Conservation (phyloP, 1,140 invertebrate genomes). For the Ladona fulva region DNA sequence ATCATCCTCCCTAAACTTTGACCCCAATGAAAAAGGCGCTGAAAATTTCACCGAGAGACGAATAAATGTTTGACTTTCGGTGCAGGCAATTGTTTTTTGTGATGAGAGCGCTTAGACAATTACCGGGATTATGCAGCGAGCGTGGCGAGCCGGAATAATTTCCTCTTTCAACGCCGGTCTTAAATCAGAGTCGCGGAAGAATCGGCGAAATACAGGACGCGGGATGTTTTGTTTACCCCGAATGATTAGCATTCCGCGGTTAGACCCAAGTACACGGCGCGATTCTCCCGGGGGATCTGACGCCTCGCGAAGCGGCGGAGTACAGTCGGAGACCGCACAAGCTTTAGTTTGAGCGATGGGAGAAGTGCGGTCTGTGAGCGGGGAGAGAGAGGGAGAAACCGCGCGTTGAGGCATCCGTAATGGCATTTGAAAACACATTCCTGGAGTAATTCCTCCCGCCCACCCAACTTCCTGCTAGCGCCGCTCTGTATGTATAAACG, state of each 20-base stretch:
- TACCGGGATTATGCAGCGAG: too few species aligned
- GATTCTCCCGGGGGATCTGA: too few species aligned
- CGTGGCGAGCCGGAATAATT: too few species aligned
- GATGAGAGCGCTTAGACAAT: too few species aligned
- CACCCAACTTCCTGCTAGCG: not conserved
- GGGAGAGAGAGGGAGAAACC: not conserved
- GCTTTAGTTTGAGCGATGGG: slow-evolving; percentile 3
- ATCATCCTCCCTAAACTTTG: too few species aligned
- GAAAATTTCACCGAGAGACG: too few species aligned
- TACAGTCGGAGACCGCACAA: not conserved
- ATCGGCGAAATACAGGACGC: not conserved
- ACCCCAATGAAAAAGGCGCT: too few species aligned
- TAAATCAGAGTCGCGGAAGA: too few species aligned
- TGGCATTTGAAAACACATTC: slow-evolving; percentile 9
- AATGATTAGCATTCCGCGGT: not conserved
- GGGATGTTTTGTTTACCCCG: not conserved
- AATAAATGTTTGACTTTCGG: too few species aligned
- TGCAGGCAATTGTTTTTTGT: too few species aligned
- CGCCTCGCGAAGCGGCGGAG: too few species aligned
- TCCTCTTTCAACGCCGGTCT: too few species aligned
- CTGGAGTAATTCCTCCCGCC: not conserved
- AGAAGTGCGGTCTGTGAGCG: not conserved
- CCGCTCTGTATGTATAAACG: not conserved
- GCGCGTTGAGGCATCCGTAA: not conserved
- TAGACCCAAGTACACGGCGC: not conserved